phyloP scores from a whole-genome alignment of 2,888 invertebrate genomes.

The Oscheius sp. region DNA sequence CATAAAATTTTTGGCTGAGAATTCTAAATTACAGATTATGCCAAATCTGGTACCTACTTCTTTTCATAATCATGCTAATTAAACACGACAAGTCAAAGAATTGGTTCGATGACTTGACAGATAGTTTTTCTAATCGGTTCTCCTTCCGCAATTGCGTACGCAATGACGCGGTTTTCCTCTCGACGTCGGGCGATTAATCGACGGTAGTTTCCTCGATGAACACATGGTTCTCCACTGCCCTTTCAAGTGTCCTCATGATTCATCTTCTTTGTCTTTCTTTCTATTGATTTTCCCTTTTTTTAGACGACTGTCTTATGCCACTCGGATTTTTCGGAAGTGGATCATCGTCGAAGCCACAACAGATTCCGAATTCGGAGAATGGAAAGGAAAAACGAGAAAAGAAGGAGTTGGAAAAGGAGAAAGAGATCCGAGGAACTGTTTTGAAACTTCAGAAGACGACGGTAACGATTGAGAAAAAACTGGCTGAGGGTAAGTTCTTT shows the following conservation, averaged over 20 bases:
- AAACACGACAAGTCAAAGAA: background rate
- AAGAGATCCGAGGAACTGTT: constrained; percentile 59
- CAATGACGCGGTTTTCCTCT: background rate
- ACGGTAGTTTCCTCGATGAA: background rate
- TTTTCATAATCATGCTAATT: background rate
- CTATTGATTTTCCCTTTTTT: background rate
- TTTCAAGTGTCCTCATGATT: constrained; percentile 1
- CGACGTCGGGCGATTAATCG: constrained; percentile 7
- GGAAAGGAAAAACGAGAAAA: constrained; percentile 38
- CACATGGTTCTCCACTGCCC: background rate
- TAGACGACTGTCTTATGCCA: constrained; percentile 47
- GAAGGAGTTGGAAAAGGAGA: constrained; percentile 48
- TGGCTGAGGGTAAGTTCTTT: constrained; percentile 63
- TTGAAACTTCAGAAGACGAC: constrained; percentile 58
- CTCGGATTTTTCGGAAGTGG: constrained; percentile 61
- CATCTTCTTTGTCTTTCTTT: background rate
- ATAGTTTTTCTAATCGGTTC: background rate
- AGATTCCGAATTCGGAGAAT: constrained; percentile 34
- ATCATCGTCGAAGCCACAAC: constrained; percentile 46
- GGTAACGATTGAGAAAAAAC: constrained; percentile 63
- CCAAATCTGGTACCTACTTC: background rate
- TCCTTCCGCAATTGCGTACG: background rate
- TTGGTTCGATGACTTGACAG: background rate
- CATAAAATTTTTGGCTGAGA: no score
- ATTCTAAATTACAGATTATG: background rate